A percentile compares a stretch with the other conserved stretches of the same genome.
Evolutionary conservation across 2,888 invertebrate species (phyloP).

Genomic region (Galeruca laticollis): DNA sequence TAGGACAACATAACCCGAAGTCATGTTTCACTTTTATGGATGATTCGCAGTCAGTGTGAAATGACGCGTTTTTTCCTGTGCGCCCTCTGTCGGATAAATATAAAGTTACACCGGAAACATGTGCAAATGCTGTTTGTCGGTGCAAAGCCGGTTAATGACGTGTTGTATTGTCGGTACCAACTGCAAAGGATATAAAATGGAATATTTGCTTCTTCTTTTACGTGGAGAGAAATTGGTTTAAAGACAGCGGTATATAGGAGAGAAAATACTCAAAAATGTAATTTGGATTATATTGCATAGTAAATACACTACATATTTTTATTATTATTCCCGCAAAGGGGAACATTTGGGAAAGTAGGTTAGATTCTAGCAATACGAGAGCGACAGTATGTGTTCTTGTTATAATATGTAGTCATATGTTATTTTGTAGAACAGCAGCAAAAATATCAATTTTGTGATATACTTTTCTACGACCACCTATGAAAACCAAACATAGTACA

Average conservation of each 20-base stretch:
- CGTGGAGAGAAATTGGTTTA: neutral
- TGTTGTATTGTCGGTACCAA: conserved; percentile 36
- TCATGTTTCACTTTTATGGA: conserved; percentile 38
- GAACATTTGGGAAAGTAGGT: too few relatives aligned
- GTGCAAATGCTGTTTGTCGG: conserved; percentile 34
- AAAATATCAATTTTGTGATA: too few relatives aligned
- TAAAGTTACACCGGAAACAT: conserved; percentile 28
- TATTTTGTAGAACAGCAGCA: too few relatives aligned
- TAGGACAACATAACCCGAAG: conserved; percentile 35
- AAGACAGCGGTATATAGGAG: neutral
- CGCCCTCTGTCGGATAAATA: conserved; percentile 11
- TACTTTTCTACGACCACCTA: too few relatives aligned
- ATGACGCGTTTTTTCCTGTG: conserved; percentile 36
- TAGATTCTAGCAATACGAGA: too few relatives aligned
- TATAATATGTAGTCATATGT: too few relatives aligned
- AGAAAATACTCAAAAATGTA: neutral
- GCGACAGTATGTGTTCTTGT: too few relatives aligned
- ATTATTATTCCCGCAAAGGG: too few relatives aligned
- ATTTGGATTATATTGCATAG: neutral
- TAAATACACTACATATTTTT: too few relatives aligned
- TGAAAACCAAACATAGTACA: too few relatives aligned
- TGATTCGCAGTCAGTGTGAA: conserved; percentile 38
- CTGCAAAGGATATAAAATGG: conserved; percentile 27
- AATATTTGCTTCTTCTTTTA: conserved; percentile 10
- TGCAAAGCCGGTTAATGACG: conserved; percentile 35